Conservation (phyloP, 2,113 vertebrate genomes). For the Plecturocebus donacophilus region DNA sequence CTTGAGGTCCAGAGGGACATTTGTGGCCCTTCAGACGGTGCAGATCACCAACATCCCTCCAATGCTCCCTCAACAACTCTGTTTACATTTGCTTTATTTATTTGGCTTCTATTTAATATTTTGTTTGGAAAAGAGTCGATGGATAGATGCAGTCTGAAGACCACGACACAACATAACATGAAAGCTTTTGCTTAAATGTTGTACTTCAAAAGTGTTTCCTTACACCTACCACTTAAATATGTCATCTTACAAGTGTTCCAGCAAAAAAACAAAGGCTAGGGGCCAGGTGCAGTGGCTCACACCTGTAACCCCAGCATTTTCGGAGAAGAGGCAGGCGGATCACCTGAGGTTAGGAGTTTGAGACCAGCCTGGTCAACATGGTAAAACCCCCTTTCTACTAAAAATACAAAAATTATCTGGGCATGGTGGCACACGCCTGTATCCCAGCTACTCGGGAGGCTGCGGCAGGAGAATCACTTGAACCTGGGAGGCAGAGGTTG, state of each 20-base stretch:
- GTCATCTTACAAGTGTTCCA: constrained; percentile 71
- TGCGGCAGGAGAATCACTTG: too few relatives aligned
- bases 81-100: not conserved
- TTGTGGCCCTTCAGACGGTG: not conserved
- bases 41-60: not conserved
- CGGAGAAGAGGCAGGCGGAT: too few relatives aligned
- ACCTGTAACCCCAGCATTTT: too few relatives aligned
- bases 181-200: constrained; percentile 27
- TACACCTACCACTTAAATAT: not conserved
- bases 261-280: constrained; percentile 78
- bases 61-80: not conserved
- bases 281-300: too few relatives aligned
- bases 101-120: constrained; percentile 25
- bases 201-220: not conserved
- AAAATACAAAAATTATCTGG: too few relatives aligned
- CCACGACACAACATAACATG: not conserved
- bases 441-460: too few relatives aligned
- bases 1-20: not conserved
- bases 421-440: too few relatives aligned
- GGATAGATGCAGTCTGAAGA: not conserved
- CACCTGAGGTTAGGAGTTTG: too few relatives aligned
- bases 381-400: too few relatives aligned
- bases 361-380: too few relatives aligned
- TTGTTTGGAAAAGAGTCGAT: not conserved
- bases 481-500: too few relatives aligned